Conservation (phyloP, 2,797 vertebrate genomes). For the Pangasius djambal region DNA sequence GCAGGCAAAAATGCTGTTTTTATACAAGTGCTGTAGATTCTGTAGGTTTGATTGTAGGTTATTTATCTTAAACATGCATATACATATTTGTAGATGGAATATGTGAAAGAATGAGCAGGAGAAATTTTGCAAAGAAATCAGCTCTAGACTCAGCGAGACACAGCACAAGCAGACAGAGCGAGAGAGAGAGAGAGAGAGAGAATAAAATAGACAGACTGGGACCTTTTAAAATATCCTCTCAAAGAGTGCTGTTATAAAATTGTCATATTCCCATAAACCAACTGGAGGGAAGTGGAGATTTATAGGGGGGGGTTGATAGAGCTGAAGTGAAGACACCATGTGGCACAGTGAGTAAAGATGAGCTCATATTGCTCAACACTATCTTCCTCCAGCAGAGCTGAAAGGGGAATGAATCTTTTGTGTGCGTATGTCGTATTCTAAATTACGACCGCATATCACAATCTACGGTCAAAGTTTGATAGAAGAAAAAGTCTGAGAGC, state of each 20-base stretch:
- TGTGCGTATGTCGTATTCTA: background rate
- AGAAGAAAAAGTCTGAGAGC: background rate
- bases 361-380: background rate
- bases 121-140: background rate
- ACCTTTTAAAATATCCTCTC: background rate
- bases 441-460: conserved; percentile 7
- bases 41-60: background rate
- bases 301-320: background rate
- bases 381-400: background rate
- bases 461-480: conserved; percentile 19
- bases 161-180: background rate
- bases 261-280: conserved; percentile 1
- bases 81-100: background rate
- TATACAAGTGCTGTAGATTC: no score
- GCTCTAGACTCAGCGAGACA: background rate
- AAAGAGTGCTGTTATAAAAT: background rate
- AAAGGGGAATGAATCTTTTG: background rate
- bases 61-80: background rate
- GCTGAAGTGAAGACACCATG: conserved; percentile 4
- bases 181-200: background rate
- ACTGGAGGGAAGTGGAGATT: conserved; percentile 14
- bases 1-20: background rate
- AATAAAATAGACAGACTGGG: background rate
- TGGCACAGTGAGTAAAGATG: conserved; percentile 20
- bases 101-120: background rate